phyloP scores from a whole-genome alignment of 92 coral and sea anemone genomes.

The Epizoanthus ramosus region DNA sequence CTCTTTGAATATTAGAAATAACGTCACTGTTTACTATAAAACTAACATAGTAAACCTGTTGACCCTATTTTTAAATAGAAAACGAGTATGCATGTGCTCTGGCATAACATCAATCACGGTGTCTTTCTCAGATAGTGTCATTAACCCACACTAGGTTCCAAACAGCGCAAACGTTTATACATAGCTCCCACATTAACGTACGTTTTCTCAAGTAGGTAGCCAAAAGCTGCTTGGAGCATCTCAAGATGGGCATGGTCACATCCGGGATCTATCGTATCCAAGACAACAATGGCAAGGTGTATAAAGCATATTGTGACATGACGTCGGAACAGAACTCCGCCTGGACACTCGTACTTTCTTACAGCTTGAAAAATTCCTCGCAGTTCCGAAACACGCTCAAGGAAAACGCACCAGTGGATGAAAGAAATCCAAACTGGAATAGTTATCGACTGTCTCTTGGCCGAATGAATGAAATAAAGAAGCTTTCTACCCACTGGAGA shows the following conservation, averaged over 20 bases:
- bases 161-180: too few relatives aligned
- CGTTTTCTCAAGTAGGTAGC: constrained; percentile 12
- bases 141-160: too few relatives aligned
- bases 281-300: constrained; percentile 3
- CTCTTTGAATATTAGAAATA: too few relatives aligned
- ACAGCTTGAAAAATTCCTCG: constrained; percentile 6
- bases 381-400: not conserved
- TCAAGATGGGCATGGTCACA: not conserved
- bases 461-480: constrained; percentile 11
- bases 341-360: constrained; percentile 36
- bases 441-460: constrained; percentile 1
- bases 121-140: too few relatives aligned
- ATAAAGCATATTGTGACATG: constrained; percentile 29
- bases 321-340: constrained; percentile 22
- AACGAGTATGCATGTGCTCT: too few relatives aligned
- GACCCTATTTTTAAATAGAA: too few relatives aligned
- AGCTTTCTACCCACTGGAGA: constrained; percentile 37
- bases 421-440: constrained; percentile 33
- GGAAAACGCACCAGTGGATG: not conserved
- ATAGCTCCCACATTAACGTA: too few relatives aligned
- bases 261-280: constrained; percentile 32
- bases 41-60: too few relatives aligned
- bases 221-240: constrained; percentile 22
- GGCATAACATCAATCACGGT: too few relatives aligned
- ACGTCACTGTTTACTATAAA: too few relatives aligned